Evolutionary conservation across 2,113 vertebrate species (phyloP).

Genomic region (Pseudois nayaur): DNA sequence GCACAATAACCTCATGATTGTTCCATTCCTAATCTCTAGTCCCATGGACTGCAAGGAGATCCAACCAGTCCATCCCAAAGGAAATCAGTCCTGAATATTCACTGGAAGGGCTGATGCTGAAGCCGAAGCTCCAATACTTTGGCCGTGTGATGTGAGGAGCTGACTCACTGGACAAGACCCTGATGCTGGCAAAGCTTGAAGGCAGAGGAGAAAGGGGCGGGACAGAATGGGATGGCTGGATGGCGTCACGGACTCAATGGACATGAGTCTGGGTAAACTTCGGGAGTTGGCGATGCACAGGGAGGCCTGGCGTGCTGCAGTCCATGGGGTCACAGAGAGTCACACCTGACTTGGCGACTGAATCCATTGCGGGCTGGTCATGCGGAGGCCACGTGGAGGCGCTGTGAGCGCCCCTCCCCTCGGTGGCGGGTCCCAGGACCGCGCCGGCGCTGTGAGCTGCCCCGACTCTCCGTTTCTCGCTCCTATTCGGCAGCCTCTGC

Average conservation of each 20-base stretch:
- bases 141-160: neutral
- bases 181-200: neutral
- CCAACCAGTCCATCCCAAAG: neutral
- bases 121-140: neutral
- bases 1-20: neutral
- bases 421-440: neutral
- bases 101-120: neutral
- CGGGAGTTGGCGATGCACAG: neutral
- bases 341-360: neutral
- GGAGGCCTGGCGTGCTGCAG: neutral
- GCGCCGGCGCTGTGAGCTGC: neutral
- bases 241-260: neutral
- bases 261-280: neutral
- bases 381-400: fast-evolving
- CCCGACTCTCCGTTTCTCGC: neutral
- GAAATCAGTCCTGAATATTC: neutral
- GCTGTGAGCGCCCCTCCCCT: neutral
- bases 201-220: neutral
- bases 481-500: neutral
- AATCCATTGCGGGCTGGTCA: neutral
- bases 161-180: neutral
- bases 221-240: neutral
- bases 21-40: neutral
- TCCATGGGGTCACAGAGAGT: neutral
- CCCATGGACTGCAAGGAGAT: neutral